phyloP scores from a whole-genome alignment of 2,113 vertebrate genomes.

The Peromyscus polionotus region DNA sequence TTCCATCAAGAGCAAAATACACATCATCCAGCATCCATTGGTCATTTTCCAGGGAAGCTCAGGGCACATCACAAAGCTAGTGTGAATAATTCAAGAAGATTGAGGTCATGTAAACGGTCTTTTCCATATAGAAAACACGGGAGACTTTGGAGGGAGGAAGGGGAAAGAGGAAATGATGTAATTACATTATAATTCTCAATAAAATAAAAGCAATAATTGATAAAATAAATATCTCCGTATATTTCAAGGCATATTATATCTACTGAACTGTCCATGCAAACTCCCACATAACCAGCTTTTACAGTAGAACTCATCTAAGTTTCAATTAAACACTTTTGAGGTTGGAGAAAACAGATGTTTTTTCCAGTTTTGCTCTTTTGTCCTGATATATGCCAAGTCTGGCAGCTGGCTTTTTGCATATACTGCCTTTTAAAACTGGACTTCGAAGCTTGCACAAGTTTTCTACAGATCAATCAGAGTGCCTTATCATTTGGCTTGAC shows the following conservation, averaged over 20 bases:
- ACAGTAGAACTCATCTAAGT: neutral
- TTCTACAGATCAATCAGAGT: neutral
- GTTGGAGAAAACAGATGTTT: neutral
- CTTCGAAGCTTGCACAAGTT: neutral
- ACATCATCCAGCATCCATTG: neutral
- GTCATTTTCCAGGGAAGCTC: neutral
- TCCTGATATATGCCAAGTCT: neutral
- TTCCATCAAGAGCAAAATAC: neutral
- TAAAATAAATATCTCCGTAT: neutral
- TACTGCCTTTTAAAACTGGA: neutral
- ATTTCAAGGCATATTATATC: neutral
- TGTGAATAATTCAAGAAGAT: neutral
- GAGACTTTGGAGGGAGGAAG: neutral
- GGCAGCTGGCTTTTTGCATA: neutral
- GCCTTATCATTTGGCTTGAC: neutral
- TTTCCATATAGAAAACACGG: neutral
- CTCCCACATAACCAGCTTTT: neutral
- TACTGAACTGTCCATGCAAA: neutral
- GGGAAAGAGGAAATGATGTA: neutral
- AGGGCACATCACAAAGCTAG: neutral
- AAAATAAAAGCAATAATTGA: neutral
- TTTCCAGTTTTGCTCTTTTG: neutral
- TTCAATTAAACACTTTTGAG: neutral
- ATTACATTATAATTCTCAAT: neutral
- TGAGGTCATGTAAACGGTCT: neutral